Conservation (phyloP, 2,113 vertebrate genomes). For the Sander vitreus region DNA sequence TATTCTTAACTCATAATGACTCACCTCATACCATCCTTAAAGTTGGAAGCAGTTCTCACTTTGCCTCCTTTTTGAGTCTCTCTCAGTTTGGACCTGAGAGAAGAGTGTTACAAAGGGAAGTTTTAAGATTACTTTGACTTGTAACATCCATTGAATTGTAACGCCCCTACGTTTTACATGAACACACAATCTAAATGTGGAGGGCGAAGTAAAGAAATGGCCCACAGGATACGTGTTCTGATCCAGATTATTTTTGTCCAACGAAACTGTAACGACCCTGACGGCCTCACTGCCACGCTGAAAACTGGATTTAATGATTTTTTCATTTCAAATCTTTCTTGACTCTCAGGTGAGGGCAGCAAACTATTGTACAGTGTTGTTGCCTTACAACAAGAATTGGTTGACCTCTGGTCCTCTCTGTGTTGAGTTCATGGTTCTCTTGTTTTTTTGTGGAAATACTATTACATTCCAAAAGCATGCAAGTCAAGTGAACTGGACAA, state of each 20-base stretch:
- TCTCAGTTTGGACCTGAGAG: neutral
- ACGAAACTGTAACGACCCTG: neutral
- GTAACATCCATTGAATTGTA: neutral
- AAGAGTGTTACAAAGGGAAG: neutral
- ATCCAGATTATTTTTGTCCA: too few relatives aligned
- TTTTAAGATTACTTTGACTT: neutral
- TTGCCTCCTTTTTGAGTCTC: neutral
- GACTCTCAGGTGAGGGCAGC: neutral
- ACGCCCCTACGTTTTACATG: neutral
- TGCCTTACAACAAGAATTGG: neutral
- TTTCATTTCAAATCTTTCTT: neutral
- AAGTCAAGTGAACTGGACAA: conserved; percentile 22
- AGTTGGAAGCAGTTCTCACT: neutral
- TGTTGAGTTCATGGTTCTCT: conserved; percentile 3
- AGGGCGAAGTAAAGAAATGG: neutral
- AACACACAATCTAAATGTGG: neutral
- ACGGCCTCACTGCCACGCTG: neutral
- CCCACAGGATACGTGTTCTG: too few relatives aligned
- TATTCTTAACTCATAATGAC: conserved; percentile 4
- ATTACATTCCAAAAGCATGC: conserved; percentile 13
- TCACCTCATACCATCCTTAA: neutral
- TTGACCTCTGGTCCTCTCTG: neutral
- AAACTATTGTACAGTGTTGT: neutral
- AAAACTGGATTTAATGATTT: too few relatives aligned
- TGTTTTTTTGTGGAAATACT: neutral